Evolutionary conservation across 1,140 invertebrate genomes (phyloP).

Genomic region (Ericerus pela): DNA sequence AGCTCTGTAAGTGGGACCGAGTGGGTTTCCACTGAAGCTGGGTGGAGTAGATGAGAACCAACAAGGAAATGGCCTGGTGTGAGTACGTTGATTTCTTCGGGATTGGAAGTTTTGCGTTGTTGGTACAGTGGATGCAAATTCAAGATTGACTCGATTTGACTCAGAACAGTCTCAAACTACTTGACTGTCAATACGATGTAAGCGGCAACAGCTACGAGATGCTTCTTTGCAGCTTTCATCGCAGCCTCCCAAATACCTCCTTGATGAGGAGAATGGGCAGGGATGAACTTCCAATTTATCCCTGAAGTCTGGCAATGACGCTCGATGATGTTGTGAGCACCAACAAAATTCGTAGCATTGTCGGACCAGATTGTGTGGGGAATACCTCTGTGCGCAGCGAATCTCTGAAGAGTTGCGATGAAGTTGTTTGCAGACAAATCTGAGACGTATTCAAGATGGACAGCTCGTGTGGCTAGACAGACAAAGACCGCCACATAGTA

Average conservation of each 20-base stretch:
- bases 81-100: slow-evolving; percentile 22
- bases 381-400: slow-evolving; percentile 28
- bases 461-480: slow-evolving; percentile 31
- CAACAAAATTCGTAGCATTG: slow-evolving; percentile 24
- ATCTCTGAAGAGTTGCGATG: slow-evolving; percentile 29
- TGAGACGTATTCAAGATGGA: slow-evolving; percentile 32
- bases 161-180: slow-evolving; percentile 25
- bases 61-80: slow-evolving; percentile 27
- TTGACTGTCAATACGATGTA: slow-evolving; percentile 22
- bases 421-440: slow-evolving; percentile 30
- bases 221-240: slow-evolving; percentile 21
- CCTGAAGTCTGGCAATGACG: neutral
- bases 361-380: slow-evolving; percentile 27
- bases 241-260: slow-evolving; percentile 24
- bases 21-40: slow-evolving; percentile 6
- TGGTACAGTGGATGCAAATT: slow-evolving; percentile 25
- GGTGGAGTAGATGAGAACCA: slow-evolving; percentile 15
- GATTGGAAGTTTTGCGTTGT: too few species aligned
- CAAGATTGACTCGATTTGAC: slow-evolving; percentile 25
- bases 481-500: slow-evolving; percentile 32
- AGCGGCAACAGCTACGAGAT: slow-evolving; percentile 19
- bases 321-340: neutral
- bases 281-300: slow-evolving; percentile 8
- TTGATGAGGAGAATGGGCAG: neutral
- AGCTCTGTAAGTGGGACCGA: slow-evolving; percentile 14